Conservation (phyloP, 2,113 vertebrate species). For the Alaudala cheleensis region DNA sequence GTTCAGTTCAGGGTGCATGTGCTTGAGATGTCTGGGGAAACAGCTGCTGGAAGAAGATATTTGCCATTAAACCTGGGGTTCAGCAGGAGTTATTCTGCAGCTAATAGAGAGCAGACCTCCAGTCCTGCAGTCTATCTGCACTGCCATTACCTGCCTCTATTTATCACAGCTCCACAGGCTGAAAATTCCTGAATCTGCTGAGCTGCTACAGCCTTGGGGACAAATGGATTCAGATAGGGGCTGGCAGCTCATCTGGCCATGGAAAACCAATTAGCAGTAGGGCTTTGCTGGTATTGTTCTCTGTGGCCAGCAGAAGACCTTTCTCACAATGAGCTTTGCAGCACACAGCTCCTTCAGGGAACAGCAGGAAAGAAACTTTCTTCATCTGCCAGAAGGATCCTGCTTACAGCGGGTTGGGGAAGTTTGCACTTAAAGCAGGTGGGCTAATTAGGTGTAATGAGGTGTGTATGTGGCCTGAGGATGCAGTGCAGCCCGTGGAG, state of each 20-base stretch:
- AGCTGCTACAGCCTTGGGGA: not conserved
- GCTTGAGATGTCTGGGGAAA: not conserved
- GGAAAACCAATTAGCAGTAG: constrained; percentile 36
- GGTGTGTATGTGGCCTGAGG: fast-evolving
- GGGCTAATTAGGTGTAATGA: not conserved
- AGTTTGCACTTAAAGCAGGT: not conserved
- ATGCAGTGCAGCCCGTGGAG: not conserved
- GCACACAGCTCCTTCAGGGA: not conserved
- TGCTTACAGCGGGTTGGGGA: not conserved
- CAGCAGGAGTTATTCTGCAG: not conserved
- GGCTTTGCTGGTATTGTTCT: not conserved
- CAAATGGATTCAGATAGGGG: not conserved
- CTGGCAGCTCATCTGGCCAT: not conserved
- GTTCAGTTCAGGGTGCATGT: not conserved
- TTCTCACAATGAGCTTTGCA: not conserved
- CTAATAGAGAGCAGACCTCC: constrained; percentile 11
- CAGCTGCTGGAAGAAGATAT: constrained; percentile 32
- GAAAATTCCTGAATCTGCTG: not conserved
- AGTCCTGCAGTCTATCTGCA: not conserved
- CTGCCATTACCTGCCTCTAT: constrained; percentile 15
- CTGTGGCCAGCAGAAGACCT: not conserved
- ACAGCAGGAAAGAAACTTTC: not conserved
- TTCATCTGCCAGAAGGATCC: not conserved
- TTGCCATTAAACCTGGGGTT: not conserved
- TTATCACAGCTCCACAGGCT: constrained; percentile 8